Conservation (phyloP, 2,888 invertebrate species). For the Atethmia centrago region DNA sequence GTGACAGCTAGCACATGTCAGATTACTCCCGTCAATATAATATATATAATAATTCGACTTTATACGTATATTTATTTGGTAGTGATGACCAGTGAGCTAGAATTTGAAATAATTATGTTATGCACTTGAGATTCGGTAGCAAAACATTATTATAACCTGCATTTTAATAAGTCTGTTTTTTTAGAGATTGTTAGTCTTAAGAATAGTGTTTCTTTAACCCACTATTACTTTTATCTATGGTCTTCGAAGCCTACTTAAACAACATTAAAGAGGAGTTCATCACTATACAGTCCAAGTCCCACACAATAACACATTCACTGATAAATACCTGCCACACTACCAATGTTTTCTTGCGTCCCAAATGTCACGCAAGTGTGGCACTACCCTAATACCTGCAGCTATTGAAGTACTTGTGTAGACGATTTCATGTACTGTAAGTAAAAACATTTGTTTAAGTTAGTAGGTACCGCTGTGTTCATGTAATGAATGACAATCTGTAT, state of each 20-base stretch:
- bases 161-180: not conserved
- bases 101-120: not conserved
- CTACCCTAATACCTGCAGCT: conserved; percentile 61
- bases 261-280: conserved; percentile 49
- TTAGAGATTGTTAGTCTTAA: not conserved
- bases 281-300: conserved; percentile 47
- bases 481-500: not conserved
- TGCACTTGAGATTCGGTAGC: not conserved
- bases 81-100: too few relatives aligned
- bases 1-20: too few relatives aligned
- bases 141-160: not conserved
- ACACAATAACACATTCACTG: conserved; percentile 41
- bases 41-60: too few relatives aligned
- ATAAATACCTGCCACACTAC: conserved; percentile 43
- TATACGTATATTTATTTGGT: not conserved
- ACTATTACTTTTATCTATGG: conserved; percentile 23
- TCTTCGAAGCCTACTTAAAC: conserved; percentile 32
- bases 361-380: conserved; percentile 43
- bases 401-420: conserved; percentile 22
- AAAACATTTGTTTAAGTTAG: conserved; percentile 29
- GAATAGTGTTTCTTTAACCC: not conserved
- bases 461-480: not conserved
- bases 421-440: conserved; percentile 79
- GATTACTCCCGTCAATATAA: too few relatives aligned
- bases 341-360: conserved; percentile 24